Conservation (phyloP, 2,888 invertebrate genomes). For the Agonum fuliginosum region DNA sequence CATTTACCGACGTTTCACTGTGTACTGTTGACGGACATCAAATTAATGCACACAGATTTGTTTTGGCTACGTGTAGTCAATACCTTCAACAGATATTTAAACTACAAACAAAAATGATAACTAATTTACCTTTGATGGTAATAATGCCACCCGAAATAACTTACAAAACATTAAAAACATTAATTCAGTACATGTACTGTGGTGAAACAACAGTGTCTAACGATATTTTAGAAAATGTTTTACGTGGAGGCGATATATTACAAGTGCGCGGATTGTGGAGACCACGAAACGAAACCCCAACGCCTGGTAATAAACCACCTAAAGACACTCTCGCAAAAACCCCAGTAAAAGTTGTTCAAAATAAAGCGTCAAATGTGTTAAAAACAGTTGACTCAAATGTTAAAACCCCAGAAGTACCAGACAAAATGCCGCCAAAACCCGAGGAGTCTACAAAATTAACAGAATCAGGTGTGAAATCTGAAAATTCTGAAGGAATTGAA, state of each 20-base stretch:
- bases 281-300: constrained; percentile 75
- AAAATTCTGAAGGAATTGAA: constrained; percentile 52
- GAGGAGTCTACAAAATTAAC: constrained; percentile 10
- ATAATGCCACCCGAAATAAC: constrained; percentile 89
- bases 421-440: constrained; percentile 43
- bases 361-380: constrained; percentile 33
- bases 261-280: constrained; percentile 84
- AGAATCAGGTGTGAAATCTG: constrained; percentile 5
- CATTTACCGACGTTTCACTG: constrained; percentile 88
- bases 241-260: constrained; percentile 87
- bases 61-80: constrained; percentile 87
- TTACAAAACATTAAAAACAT: constrained; percentile 85
- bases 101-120: constrained; percentile 66
- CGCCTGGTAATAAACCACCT: constrained; percentile 13
- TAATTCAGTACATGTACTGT: constrained; percentile 90
- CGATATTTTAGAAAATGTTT: constrained; percentile 86
- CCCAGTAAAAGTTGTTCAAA: constrained; percentile 49
- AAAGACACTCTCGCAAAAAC: constrained; percentile 24
- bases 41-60: constrained; percentile 89
- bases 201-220: constrained; percentile 90
- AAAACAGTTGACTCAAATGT: constrained; percentile 41
- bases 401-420: constrained; percentile 16
- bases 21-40: constrained; percentile 87
- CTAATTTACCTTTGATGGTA: constrained; percentile 75
- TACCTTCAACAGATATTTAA: constrained; percentile 77